Percentiles rank a stretch among this genome's conserved stretches.
Evolutionary conservation across 92 coral and sea anemone species (phyloP).

Genomic region (Actinernus sp.): DNA sequence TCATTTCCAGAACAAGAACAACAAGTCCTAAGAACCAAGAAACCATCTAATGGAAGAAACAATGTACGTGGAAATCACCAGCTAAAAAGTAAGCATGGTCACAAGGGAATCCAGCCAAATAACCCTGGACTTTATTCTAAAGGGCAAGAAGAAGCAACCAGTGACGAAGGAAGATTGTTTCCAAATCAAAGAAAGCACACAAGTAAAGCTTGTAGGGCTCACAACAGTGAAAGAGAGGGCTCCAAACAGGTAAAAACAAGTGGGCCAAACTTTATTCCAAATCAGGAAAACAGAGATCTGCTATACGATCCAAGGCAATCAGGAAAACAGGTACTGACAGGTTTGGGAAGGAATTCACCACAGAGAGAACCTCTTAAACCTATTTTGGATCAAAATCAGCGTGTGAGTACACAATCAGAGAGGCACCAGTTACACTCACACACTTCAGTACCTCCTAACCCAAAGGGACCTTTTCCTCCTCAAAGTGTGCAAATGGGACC

Average conservation of each 20-base stretch:
- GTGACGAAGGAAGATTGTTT: neutral
- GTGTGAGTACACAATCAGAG: too few species aligned
- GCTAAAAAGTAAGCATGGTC: too few species aligned
- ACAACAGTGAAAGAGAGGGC: neutral
- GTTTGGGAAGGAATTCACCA: slow-evolving; percentile 20
- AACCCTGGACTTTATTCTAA: too few species aligned
- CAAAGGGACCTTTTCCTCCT: too few species aligned
- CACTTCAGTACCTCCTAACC: too few species aligned
- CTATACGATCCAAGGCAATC: neutral
- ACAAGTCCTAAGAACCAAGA: neutral
- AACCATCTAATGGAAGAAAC: neutral
- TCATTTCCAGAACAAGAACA: neutral
- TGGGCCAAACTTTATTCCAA: too few species aligned
- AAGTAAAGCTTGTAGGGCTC: neutral
- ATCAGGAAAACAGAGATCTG: slow-evolving; percentile 28
- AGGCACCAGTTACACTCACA: too few species aligned
- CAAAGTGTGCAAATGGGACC: too few species aligned
- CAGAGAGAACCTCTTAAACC: slow-evolving; percentile 68
- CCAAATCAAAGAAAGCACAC: neutral
- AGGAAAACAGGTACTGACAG: slow-evolving; percentile 29
- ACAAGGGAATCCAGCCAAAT: too few species aligned
- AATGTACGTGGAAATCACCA: too few species aligned
- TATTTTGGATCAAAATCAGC: neutral
- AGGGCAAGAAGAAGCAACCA: too few species aligned
- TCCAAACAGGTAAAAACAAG: too few species aligned